phyloP scores from a whole-genome alignment of 2,113 vertebrate genomes.

The Trochalopteron elliotii region DNA sequence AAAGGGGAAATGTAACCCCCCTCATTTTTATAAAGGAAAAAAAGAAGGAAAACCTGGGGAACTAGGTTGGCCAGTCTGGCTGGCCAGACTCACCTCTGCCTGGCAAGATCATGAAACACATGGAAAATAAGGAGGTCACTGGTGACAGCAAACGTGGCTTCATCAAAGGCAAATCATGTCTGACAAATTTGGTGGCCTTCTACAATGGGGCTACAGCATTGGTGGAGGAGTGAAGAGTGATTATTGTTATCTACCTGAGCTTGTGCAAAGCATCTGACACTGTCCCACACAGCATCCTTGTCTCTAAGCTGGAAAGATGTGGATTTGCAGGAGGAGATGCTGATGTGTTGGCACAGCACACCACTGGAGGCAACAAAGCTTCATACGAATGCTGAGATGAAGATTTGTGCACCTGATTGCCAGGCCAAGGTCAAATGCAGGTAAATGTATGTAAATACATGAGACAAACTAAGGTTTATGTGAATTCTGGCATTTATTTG shows the following conservation, averaged over 20 bases:
- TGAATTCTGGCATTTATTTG: not conserved
- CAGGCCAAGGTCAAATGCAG: not conserved
- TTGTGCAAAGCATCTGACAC: not conserved
- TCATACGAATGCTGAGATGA: rapidly evolving
- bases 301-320: not conserved
- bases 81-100: not conserved
- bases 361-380: not conserved
- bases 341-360: not conserved
- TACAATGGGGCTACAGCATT: not conserved
- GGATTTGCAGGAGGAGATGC: not conserved
- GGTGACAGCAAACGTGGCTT: not conserved
- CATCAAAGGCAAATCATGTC: not conserved
- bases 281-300: not conserved
- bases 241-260: no score
- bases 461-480: not conserved
- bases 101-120: not conserved
- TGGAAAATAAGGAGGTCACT: not conserved
- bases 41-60: not conserved
- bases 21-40: not conserved
- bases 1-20: not conserved
- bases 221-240: not conserved
- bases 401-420: not conserved
- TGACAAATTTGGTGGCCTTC: not conserved
- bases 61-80: no score
- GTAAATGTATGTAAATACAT: not conserved